Conservation (phyloP, 2,888 invertebrate genomes). For the Archips crataeganus region DNA sequence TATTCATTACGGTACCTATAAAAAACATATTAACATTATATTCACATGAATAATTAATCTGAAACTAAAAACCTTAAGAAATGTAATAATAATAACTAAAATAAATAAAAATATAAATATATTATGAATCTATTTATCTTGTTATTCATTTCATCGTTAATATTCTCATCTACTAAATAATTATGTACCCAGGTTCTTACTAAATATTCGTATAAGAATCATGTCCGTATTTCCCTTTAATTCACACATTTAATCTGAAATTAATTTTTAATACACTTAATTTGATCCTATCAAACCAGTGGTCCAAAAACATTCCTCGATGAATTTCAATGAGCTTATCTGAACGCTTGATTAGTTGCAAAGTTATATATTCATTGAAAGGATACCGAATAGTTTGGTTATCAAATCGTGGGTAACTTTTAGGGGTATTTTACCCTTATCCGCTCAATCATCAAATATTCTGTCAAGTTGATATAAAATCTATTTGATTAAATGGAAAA, state of each 20-base stretch:
- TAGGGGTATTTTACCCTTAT: constrained; percentile 1
- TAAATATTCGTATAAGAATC: too few species aligned
- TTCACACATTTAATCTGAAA: neutral
- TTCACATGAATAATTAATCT: too few species aligned
- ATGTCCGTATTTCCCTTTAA: neutral
- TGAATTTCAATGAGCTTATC: constrained; percentile 18
- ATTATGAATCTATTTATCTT: too few species aligned
- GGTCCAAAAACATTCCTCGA: neutral
- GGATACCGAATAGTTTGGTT: constrained; percentile 11
- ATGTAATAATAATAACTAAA: too few species aligned
- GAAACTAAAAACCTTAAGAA: too few species aligned
- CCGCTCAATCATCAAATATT: neutral
- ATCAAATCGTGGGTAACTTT: constrained; percentile 1
- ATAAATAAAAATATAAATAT: too few species aligned
- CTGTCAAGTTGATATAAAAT: neutral
- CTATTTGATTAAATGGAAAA: neutral
- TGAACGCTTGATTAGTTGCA: neutral
- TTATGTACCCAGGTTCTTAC: too few species aligned
- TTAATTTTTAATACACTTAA: neutral
- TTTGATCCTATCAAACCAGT: constrained; percentile 9
- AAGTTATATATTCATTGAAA: constrained; percentile 21
- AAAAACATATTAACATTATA: too few species aligned
- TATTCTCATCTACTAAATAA: too few species aligned
- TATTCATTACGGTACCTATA: too few species aligned
- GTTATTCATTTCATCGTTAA: too few species aligned